Evolutionary conservation across 2,113 vertebrate species (phyloP).

Genomic region (Felis chaus): DNA sequence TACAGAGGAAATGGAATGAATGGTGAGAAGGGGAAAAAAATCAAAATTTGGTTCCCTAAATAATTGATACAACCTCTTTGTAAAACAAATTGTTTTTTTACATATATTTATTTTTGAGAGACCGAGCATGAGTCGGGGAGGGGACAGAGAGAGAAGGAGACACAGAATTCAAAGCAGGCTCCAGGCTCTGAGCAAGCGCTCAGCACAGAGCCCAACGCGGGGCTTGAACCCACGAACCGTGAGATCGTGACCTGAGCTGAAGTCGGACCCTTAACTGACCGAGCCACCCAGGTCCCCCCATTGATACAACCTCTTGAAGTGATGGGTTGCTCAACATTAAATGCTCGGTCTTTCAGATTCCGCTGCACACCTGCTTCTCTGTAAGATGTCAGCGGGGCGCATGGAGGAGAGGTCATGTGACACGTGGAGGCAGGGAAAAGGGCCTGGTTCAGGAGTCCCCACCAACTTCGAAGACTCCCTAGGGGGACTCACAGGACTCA

Average conservation of each 20-base stretch:
- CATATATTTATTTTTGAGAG: too few species aligned
- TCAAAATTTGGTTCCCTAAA: neutral
- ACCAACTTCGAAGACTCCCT: neutral
- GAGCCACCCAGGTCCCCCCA: neutral
- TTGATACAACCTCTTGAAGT: neutral
- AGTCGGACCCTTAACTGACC: too few species aligned
- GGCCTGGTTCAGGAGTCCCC: too few species aligned
- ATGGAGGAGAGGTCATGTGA: neutral
- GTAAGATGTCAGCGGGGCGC: neutral
- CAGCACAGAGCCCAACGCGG: too few species aligned
- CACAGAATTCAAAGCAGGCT: too few species aligned
- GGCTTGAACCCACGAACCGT: too few species aligned
- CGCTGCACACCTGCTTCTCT: neutral
- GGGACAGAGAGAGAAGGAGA: too few species aligned
- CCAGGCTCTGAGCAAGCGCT: too few species aligned
- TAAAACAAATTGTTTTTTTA: too few species aligned
- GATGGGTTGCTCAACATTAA: neutral
- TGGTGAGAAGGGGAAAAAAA: neutral
- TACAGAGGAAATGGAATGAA: neutral
- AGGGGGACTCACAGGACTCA: neutral
- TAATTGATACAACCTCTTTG: neutral
- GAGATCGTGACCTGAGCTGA: too few species aligned
- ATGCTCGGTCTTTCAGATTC: neutral
- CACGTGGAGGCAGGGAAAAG: neutral
- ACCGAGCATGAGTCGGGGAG: too few species aligned